Conservation (phyloP, 2,113 vertebrate genomes). For the Zosterops hypoxanthus region DNA sequence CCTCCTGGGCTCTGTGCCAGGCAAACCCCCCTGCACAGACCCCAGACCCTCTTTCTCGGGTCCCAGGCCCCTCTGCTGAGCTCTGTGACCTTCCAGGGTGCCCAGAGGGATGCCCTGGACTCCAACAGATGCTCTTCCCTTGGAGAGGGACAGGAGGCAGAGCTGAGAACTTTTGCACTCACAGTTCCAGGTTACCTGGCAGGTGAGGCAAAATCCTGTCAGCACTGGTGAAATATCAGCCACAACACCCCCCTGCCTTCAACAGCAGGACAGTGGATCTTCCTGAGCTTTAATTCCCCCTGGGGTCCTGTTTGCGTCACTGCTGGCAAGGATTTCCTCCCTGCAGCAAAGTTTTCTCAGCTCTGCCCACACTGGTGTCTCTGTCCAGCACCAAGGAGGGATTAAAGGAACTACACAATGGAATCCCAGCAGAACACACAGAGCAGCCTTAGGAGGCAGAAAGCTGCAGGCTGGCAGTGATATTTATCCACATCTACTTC, state of each 20-base stretch:
- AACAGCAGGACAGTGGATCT: too few species aligned
- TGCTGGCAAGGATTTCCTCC: not conserved
- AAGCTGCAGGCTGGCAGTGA: too few species aligned
- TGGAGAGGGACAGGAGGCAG: not conserved
- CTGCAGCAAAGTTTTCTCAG: accelerated
- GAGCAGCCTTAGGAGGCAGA: not conserved
- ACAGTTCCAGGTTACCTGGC: not conserved
- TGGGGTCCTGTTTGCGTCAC: not conserved
- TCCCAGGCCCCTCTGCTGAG: too few species aligned
- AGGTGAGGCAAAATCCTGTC: not conserved
- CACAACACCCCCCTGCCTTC: not conserved
- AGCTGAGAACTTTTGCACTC: not conserved
- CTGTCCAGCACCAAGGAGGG: not conserved
- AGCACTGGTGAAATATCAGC: not conserved
- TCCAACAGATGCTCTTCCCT: too few species aligned
- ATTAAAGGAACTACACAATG: not conserved
- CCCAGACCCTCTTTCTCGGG: too few species aligned
- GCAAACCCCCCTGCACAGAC: too few species aligned
- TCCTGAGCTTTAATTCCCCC: not conserved
- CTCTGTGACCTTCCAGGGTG: too few species aligned
- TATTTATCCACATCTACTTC: not conserved
- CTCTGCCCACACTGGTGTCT: not conserved
- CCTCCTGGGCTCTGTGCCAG: too few species aligned
- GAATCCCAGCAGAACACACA: not conserved
- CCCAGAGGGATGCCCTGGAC: too few species aligned